These are phyloP conservation scores for Gila orcuttii DNA, from an alignment of 2,113 vertebrate genomes.

Conservation along the genomic window DNA sequence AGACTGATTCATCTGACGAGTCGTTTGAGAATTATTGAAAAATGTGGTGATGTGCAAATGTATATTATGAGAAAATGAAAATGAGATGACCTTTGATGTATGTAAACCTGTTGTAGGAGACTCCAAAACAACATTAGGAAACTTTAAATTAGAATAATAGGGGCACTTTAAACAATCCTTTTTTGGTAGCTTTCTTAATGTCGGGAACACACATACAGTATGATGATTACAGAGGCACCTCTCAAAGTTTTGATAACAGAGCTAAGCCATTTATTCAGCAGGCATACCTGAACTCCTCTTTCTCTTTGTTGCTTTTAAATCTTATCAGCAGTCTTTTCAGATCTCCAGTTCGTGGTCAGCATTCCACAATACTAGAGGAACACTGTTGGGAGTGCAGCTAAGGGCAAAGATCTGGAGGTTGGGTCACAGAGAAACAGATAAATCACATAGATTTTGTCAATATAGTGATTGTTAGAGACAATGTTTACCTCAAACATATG, in stretches of 20 bases:
- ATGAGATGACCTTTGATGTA: too few relatives aligned
- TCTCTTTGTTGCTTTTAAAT: slow-evolving; percentile 10
- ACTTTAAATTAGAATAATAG: too few relatives aligned
- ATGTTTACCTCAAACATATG: not conserved
- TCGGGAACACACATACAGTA: not conserved
- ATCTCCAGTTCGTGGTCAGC: not conserved
- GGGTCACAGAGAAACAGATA: not conserved
- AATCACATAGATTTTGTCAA: not conserved
- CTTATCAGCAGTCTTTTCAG: not conserved
- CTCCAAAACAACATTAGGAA: too few relatives aligned
- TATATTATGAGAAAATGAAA: too few relatives aligned
- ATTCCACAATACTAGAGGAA: not conserved
- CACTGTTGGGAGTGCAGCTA: not conserved
- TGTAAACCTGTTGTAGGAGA: too few relatives aligned
- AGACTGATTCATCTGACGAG: too few relatives aligned
- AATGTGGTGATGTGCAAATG: too few relatives aligned
- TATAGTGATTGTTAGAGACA: not conserved
- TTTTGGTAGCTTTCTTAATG: not conserved
- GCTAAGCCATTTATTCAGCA: not conserved
- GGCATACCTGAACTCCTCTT: not conserved
- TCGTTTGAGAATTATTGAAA: too few relatives aligned
- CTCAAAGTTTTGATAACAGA: not conserved
- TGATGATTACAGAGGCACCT: not conserved
- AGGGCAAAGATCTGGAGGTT: not conserved
- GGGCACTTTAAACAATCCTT: not conserved